Percentiles rank a stretch among this genome's conserved stretches.
Conservation (phyloP, 2,888 invertebrate species). For the Serripes groenlandicus region DNA sequence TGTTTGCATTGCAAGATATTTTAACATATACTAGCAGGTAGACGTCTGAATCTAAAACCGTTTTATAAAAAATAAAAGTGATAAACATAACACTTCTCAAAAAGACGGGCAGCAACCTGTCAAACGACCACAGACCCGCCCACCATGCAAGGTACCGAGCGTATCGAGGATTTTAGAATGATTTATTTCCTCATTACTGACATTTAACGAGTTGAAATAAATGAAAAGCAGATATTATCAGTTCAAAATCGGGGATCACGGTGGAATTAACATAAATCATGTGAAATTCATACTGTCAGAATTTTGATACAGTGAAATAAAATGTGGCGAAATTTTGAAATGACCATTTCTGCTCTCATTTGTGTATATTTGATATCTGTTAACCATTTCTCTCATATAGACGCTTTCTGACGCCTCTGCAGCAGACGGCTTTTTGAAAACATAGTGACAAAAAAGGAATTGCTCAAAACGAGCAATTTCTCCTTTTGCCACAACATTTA, state of each 20-base stretch:
- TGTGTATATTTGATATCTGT: not conserved
- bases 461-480: too few relatives aligned
- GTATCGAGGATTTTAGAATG: constrained; percentile 1
- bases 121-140: not conserved
- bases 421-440: too few relatives aligned
- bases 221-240: constrained; percentile 15
- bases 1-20: too few relatives aligned
- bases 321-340: constrained; percentile 5
- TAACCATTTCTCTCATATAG: too few relatives aligned
- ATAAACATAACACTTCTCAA: too few relatives aligned
- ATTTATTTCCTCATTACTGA: constrained; percentile 13
- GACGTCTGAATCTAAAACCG: too few relatives aligned
- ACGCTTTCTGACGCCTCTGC: too few relatives aligned
- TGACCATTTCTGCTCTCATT: not conserved
- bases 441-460: too few relatives aligned
- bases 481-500: too few relatives aligned
- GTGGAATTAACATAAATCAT: constrained; percentile 13
- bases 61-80: too few relatives aligned
- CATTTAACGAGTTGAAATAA: not conserved
- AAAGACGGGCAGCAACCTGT: not conserved
- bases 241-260: not conserved
- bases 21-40: too few relatives aligned
- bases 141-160: not conserved
- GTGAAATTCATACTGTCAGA: not conserved
- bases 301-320: not conserved